A percentile compares a stretch with the other conserved stretches of the same genome.
These are phyloP conservation scores for Sterna hirundo DNA, from an alignment of 2,113 vertebrate genomes.

Conservation along the genomic window DNA sequence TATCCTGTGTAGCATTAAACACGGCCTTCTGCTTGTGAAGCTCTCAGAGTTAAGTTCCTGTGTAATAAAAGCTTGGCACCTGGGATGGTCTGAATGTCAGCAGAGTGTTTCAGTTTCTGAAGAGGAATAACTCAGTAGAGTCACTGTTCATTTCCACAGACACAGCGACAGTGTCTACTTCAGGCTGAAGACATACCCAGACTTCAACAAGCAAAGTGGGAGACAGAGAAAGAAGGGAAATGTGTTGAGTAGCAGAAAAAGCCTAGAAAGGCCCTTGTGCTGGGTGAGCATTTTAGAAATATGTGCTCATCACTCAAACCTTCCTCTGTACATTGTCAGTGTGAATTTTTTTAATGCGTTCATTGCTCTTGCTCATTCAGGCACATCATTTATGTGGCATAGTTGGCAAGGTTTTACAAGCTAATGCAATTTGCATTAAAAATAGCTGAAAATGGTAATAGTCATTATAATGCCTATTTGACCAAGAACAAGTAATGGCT, in stretches of 20 bases:
- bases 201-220: neutral
- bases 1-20: neutral
- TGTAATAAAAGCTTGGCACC: neutral
- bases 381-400: conserved; percentile 84
- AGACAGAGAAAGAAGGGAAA: neutral
- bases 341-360: conserved; percentile 75
- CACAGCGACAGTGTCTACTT: neutral
- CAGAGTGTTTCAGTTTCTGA: neutral
- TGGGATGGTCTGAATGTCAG: neutral
- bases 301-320: conserved; percentile 69
- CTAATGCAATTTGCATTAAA: conserved; percentile 88
- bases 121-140: neutral
- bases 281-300: conserved; percentile 71
- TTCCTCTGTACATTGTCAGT: conserved; percentile 73
- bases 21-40: neutral
- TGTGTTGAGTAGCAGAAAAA: conserved; percentile 19
- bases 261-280: neutral
- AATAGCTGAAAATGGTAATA: conserved; percentile 87
- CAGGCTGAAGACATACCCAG: neutral
- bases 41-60: neutral
- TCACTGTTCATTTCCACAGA: neutral
- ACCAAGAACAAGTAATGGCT: conserved; percentile 88
- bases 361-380: conserved; percentile 79
- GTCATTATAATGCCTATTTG: conserved; percentile 88
- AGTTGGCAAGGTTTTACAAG: conserved; percentile 87